phyloP scores from a whole-genome alignment of 2,113 vertebrate genomes.

The Nyctibius bracteatus region DNA sequence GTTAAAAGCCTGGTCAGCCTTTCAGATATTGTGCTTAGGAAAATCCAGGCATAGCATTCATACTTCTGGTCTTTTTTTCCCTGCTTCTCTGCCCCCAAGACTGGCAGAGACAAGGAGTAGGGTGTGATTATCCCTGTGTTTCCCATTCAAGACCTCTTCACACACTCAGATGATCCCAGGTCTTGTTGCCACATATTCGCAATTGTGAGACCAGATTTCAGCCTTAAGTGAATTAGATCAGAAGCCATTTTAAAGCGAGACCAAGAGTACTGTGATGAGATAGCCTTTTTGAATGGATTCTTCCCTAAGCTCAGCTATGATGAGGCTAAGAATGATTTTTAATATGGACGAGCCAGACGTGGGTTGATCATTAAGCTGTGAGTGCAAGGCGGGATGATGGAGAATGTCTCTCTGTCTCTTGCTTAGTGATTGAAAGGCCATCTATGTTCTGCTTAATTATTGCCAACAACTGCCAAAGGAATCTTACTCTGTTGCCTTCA shows the following conservation, averaged over 20 bases:
- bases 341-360: rapidly evolving
- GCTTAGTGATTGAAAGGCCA: not conserved
- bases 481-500: constrained; percentile 18
- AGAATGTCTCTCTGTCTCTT: not conserved
- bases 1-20: not conserved
- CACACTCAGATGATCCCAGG: not conserved
- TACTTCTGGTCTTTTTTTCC: not conserved
- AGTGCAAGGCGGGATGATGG: rapidly evolving
- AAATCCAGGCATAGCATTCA: not conserved
- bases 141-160: not conserved
- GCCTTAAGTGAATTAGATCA: constrained; percentile 1
- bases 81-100: not conserved
- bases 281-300: not conserved
- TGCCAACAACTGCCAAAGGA: constrained; percentile 42
- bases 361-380: not conserved
- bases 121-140: not conserved
- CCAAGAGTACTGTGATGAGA: not conserved
- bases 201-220: not conserved
- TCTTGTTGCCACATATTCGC: not conserved
- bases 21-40: not conserved
- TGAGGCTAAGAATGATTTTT: not conserved
- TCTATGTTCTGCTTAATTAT: constrained; percentile 10
- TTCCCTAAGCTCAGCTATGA: not conserved
- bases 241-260: constrained; percentile 55
- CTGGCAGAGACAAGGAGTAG: not conserved